phyloP scores from a whole-genome alignment of 92 coral and sea anemone species.

The Phenganax marumi region DNA sequence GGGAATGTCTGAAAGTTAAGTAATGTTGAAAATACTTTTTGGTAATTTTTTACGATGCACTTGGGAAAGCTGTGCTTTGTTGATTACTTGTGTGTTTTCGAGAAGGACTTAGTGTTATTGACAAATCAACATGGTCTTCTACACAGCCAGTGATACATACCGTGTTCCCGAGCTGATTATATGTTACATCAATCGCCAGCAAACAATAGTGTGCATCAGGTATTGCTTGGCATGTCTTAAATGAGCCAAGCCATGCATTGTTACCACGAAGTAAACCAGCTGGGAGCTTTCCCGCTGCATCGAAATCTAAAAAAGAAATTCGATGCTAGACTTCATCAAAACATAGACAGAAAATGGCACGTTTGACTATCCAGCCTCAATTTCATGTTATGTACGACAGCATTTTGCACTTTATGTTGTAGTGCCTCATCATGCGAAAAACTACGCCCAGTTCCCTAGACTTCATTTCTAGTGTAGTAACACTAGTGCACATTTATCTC shows the following conservation, averaged over 20 bases:
- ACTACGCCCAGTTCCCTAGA: too few relatives aligned
- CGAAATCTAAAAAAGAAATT: conserved; percentile 46
- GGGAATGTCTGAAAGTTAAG: background rate
- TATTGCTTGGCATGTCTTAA: conserved; percentile 47
- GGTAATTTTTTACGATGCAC: background rate
- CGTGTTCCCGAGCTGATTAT: background rate
- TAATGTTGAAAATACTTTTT: background rate
- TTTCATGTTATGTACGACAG: background rate
- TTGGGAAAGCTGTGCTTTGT: background rate
- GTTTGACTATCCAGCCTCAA: background rate
- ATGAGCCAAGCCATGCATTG: conserved; percentile 61
- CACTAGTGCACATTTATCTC: too few relatives aligned
- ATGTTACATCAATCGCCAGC: background rate
- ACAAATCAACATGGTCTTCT: background rate
- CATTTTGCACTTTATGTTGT: too few relatives aligned
- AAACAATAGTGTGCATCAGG: conserved; percentile 56
- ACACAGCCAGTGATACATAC: background rate
- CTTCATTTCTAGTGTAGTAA: too few relatives aligned
- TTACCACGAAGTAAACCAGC: conserved; percentile 61
- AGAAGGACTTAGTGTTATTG: background rate
- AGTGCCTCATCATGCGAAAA: too few relatives aligned
- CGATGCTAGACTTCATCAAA: too few relatives aligned
- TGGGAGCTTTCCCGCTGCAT: conserved; percentile 64
- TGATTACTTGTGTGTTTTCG: background rate
- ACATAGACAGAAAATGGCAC: background rate